Conservation (phyloP, 1,140 invertebrate species). For the Dinoponera quadriceps region DNA sequence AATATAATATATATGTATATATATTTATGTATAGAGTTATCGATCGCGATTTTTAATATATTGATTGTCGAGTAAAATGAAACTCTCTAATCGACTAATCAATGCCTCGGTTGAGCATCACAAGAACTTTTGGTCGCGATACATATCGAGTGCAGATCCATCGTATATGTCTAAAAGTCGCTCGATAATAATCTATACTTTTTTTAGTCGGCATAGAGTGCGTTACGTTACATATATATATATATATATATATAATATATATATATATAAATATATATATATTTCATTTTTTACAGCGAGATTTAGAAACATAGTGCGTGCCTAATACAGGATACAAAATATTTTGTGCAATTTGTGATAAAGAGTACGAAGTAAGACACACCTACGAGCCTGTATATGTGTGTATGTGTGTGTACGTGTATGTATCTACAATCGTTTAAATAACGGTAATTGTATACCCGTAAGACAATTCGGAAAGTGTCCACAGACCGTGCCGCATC, state of each 20-base stretch:
- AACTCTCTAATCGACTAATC: slow-evolving; percentile 27
- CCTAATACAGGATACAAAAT: slow-evolving; percentile 74
- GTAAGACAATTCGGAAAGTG: slow-evolving; percentile 54
- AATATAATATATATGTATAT: slow-evolving; percentile 28
- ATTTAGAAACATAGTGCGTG: slow-evolving; percentile 69
- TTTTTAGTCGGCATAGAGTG: slow-evolving; percentile 29
- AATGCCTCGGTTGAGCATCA: slow-evolving; percentile 47
- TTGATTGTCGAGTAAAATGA: slow-evolving; percentile 68
- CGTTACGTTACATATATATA: slow-evolving; percentile 32
- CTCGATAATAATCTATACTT: slow-evolving; percentile 55
- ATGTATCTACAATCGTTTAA: slow-evolving; percentile 59
- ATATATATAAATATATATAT: too few species aligned
- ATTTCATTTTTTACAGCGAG: slow-evolving; percentile 45
- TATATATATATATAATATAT: too few species aligned
- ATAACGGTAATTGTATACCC: slow-evolving; percentile 65
- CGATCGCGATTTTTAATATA: slow-evolving; percentile 9
- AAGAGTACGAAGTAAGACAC: slow-evolving; percentile 60
- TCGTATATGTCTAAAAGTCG: slow-evolving; percentile 44
- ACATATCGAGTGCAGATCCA: slow-evolving; percentile 15
- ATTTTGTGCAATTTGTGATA: slow-evolving; percentile 69
- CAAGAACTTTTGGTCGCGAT: slow-evolving; percentile 50
- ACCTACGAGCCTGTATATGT: slow-evolving; percentile 37
- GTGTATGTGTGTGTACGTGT: slow-evolving; percentile 5
- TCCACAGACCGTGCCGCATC: slow-evolving; percentile 54
- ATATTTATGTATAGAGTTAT: background rate